Evolutionary conservation across 2,113 vertebrate species (phyloP), one percentile per base, ranked within the genome.

Genomic region (Hepsetus odoe): DNA sequence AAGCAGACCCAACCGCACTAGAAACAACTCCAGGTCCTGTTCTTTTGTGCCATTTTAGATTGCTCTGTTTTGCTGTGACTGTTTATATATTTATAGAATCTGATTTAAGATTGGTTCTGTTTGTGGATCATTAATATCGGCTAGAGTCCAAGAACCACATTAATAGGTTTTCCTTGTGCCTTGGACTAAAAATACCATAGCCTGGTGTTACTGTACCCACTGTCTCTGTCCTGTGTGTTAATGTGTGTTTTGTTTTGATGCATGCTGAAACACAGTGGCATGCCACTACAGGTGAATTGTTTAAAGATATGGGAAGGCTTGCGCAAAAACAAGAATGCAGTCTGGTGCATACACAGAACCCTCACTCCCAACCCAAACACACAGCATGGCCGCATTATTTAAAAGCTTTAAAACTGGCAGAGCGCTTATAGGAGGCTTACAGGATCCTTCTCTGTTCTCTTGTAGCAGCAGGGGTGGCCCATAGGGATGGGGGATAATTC

Each of bases 261-360:
- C 89, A 91, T 91, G 89, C 73, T 82, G 84, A 85, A 79, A 84
- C 84, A 77, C 56, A 71, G 38, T 82, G 82, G 77, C 82, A 71
- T 85, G 81, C 76, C 49, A 68, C 49, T 74, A 79, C 84, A 80
- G 18, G 82, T 51, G 58, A 81, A 61, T 62, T 79, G 72, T 75
- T 61, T 61, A 74, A 61, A 82, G 80, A 77, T 76, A 86, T 77
- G 59, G 62, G 46, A 1, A 20, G 13, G 40, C 9, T 56, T 76
- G 49, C 13, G 49, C 70, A 71, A 69, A 84, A 72, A 55, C 64
- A 74, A 79, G 84, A 89, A 87, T 85, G 84, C 71, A 76, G 67
- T 81, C 79, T 82, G 51, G 67, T 53, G 72, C 83, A 87, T 67
- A 49, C 33, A 28, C n/a, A n/a, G 2, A 33, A 49, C 16, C 59